Percentiles rank a stretch among this genome's conserved stretches.
Conservation (phyloP, 1,140 invertebrate species). For the Lasioglossum baleicum region DNA sequence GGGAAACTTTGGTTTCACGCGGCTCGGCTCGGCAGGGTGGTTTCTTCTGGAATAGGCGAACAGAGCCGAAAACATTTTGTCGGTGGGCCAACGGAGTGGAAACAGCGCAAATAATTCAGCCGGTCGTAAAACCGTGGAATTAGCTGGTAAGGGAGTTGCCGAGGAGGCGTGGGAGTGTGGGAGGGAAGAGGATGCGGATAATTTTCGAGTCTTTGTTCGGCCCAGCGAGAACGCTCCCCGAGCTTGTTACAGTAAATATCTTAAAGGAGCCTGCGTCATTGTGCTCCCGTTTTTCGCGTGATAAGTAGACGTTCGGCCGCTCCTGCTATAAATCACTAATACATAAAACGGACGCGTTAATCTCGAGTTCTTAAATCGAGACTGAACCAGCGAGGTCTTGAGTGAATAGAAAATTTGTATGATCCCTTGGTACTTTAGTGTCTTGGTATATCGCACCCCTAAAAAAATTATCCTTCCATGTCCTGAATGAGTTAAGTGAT, state of each 20-base stretch:
- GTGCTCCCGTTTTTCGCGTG: conserved; percentile 9
- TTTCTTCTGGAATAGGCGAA: not conserved
- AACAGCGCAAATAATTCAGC: conserved; percentile 46
- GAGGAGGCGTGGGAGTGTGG: not conserved
- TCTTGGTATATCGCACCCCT: too few species aligned
- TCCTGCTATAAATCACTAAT: too few species aligned
- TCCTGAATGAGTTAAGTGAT: too few species aligned
- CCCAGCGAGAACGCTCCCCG: not conserved
- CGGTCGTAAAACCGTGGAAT: conserved; percentile 37
- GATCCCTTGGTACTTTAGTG: too few species aligned
- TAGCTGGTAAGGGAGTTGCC: not conserved
- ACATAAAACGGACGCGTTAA: too few species aligned
- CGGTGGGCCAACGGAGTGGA: conserved; percentile 1
- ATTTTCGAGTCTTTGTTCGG: conserved; percentile 39
- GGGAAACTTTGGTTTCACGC: not conserved
- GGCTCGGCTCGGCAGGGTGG: not conserved
- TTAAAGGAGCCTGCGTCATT: conserved; percentile 24
- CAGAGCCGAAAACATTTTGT: conserved; percentile 23
- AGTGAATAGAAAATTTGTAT: too few species aligned
- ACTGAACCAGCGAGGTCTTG: too few species aligned
- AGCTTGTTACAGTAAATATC: conserved; percentile 58
- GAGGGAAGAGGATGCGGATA: conserved; percentile 42
- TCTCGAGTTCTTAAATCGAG: too few species aligned
- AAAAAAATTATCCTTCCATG: too few species aligned
- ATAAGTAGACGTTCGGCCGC: not conserved